phyloP scores from a whole-genome alignment of 2,888 invertebrate species.

The Dromius quadrimaculatus region DNA sequence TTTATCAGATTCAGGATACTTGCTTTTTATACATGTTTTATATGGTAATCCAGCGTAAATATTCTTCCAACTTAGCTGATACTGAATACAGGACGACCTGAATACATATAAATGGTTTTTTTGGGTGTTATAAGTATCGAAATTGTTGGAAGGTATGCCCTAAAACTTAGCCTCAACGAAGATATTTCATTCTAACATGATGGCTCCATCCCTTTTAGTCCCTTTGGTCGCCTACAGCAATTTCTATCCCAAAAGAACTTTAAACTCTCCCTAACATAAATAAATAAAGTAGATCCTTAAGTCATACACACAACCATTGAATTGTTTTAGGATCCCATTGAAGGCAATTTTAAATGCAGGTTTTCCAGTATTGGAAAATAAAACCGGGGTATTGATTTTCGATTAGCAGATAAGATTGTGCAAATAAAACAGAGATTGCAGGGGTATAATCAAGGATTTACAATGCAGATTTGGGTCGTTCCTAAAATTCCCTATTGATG shows the following conservation, averaged over 20 bases:
- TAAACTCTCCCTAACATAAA: slow-evolving; percentile 34
- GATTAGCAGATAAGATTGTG: slow-evolving; percentile 15
- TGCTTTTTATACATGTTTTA: slow-evolving; percentile 37
- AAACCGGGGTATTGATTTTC: slow-evolving; percentile 27
- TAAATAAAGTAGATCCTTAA: slow-evolving; percentile 42
- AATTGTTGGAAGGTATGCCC: background rate
- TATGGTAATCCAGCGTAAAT: slow-evolving; percentile 38
- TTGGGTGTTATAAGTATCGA: slow-evolving; percentile 14
- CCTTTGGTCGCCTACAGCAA: slow-evolving; percentile 17
- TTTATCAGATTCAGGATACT: slow-evolving; percentile 21
- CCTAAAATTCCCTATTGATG: no score
- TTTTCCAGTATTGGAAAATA: background rate
- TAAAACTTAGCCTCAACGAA: background rate
- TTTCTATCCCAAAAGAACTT: slow-evolving; percentile 12
- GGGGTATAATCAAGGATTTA: slow-evolving; percentile 5
- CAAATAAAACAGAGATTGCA: slow-evolving; percentile 16
- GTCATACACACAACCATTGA: slow-evolving; percentile 35
- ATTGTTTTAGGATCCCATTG: slow-evolving; percentile 33
- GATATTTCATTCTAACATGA: background rate
- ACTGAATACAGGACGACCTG: slow-evolving; percentile 5
- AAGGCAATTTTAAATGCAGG: background rate
- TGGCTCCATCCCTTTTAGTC: slow-evolving; percentile 6
- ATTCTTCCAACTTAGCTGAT: slow-evolving; percentile 39
- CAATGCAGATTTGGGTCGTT: slow-evolving; percentile 14
- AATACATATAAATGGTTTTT: slow-evolving; percentile 38